Evolutionary conservation across 2,888 invertebrate genomes (phyloP), one percentile per base, ranked within the genome.

Genomic region (Automeris io): DNA sequence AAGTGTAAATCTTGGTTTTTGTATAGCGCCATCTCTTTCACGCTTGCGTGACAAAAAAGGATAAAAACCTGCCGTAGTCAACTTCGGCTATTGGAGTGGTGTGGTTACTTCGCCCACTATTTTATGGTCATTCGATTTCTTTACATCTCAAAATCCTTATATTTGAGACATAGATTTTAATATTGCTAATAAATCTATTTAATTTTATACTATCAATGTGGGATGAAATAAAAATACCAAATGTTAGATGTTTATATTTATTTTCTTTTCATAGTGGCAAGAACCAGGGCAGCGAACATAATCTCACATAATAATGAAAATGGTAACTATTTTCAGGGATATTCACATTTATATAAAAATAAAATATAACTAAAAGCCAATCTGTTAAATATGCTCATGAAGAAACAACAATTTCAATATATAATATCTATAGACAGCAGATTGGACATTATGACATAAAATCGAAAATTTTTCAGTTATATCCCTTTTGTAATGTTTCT

Each of bases 311-410:
- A 48, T 53, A 57, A 78, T 70, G 71, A 77, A 78, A 79, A 81
- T 86, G 85, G 85, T 86, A 86, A 86, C 85, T 86, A 82, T 81
- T 80, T 69, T 75, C 80, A 82, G 85, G 85, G 85, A 83, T 71
- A 71, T 70, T 60, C 73, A 79, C 74, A 67, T 70, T 70, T 73
- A 67, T 59, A 58, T 49, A 51, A 58, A 54, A 41, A n/a, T n/a
- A 31, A 32, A 37, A 37, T 37, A 13, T 11, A 12, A 12, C n/a
- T 31, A 18, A n/a, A 23, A 11, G 23, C 22, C 23, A 23, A 37
- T 23, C 23, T 32, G 2, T 16, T 29, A 29, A 16, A n/a, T 13
- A 8, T 29, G 9, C 16, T 16, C 7, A 16, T 29, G 13, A 16
- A 4, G 16, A n/a, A n/a, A 16, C n/a, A 29, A 29, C 6, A 6